Base-by-base conservation (phyloP, 2,888 invertebrate genomes). In the Dioctria linearis region DNA sequence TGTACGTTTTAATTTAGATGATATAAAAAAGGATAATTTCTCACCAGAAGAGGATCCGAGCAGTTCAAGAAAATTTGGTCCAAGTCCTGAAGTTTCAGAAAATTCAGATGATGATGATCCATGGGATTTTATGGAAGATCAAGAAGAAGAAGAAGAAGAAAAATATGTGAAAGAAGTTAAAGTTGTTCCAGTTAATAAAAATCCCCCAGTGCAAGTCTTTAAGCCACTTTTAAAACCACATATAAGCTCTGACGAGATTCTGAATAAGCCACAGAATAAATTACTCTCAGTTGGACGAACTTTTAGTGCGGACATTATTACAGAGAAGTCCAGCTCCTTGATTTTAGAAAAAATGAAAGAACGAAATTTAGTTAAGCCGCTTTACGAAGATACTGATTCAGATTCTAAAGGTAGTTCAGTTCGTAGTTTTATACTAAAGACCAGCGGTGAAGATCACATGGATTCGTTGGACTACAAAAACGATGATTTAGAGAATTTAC, bases 1-100 rank as follows among this genome's bases (percentile, higher is more conserved):
- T 86, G 95, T 95, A 0, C 90, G 93, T 6, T 93, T 93, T 84
- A 92, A 92, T 86, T 87, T 93, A 79, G 88, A 87, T 8, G 85
- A 86, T 5, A 80, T 83, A 6, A 85, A 85, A 81, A 80, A 83
- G 43, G 84, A 84, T 42, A 83, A 83, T 69, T 79, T 80, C 37
- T 87, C 88, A 2, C 86, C 87, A 0, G 87, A 86, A 9, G 86
- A 87, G 13, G 87, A 87, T 73, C 84, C 84, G 0, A 86, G 85
- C 43, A 85, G 85, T 37, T 85, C 86, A 0, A 84, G 84, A 1
- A 86, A 84, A 67, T 80, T 85, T 9, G 85, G 85, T 0, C 86
- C 86, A 79, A 87, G 86, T 79, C 86, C 87, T 0, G 89, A 88
- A 78, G 82, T 85, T 5, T 86, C 86, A 9, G 85, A 85, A 3